Evolutionary conservation across 1,140 invertebrate genomes (phyloP), one percentile per base, ranked within the genome.

Genomic region (Bemisia tabaci): DNA sequence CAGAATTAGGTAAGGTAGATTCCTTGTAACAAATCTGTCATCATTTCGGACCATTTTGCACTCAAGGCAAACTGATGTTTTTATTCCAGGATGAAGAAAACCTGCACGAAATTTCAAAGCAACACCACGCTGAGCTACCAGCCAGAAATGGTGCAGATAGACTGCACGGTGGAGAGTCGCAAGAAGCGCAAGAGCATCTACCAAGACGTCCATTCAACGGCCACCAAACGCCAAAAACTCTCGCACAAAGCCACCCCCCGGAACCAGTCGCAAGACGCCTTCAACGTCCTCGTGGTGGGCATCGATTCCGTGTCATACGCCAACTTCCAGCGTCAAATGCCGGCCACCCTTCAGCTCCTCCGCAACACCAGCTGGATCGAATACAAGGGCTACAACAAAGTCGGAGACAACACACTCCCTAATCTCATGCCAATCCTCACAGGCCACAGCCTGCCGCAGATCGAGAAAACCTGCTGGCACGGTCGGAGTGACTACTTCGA

Each of bases 231-330:
- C 5, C 5, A 48, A 17, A 48, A 5, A 17, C 33, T 48, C 33
- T 5, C 5, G 5, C 5, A 48, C 33, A 48, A 48, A 17, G 5
- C 33, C 5, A 48, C 5, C 17, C 33, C 33, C 5, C 5, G 17
- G 5, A 48, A 9, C 33, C 5, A 48, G 5, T 48, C 33, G 17
- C n/a, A n/a, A 21, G 39, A 69, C 23, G 74, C 72, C 65, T 70
- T 69, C 26, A 73, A 72, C 39, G 69, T 75, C 48, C 79, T 95
- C 24, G 79, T 95, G 12, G 74, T 95, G n/a, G 93, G 93, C 0
- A 81, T 95, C 21, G 92, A 95, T 74, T 87, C 90, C 0, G 83
- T 94, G 1, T 95, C 92, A 0, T 81, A 91, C 61, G 79, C 94
- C 62, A 94, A 95, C 77, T 48, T 69, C 83, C 76, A 93, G 1